phyloP scores from a whole-genome alignment of 2,888 invertebrate species.

The Eristalis pertinax region DNA sequence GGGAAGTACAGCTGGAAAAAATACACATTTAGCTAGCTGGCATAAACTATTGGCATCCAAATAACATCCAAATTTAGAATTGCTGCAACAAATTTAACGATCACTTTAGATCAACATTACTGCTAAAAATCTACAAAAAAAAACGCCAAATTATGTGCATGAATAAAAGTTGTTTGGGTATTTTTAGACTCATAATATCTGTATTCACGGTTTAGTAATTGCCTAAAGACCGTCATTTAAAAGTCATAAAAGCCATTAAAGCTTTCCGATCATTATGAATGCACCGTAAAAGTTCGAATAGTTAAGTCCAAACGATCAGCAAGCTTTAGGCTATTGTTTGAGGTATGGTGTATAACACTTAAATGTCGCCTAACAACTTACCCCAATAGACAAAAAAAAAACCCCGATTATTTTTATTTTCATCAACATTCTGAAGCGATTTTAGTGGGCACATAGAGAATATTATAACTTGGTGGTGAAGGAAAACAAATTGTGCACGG shows the following conservation, averaged over 20 bases:
- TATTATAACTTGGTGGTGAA: too few relatives aligned
- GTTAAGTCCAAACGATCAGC: neutral
- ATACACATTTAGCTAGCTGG: too few relatives aligned
- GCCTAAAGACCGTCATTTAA: neutral
- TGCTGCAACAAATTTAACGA: neutral
- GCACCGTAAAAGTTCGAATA: neutral
- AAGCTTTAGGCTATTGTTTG: neutral
- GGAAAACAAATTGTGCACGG: too few relatives aligned
- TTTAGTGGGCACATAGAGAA: too few relatives aligned
- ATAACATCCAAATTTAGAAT: neutral
- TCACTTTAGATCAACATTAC: neutral
- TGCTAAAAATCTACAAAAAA: neutral
- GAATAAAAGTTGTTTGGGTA: neutral
- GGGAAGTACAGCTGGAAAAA: too few relatives aligned
- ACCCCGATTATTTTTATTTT: too few relatives aligned
- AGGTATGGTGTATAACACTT: neutral
- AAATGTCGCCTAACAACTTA: neutral
- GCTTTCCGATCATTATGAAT: neutral
- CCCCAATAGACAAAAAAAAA: too few relatives aligned
- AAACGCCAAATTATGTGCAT: neutral
- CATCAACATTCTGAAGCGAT: too few relatives aligned
- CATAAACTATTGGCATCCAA: too few relatives aligned
- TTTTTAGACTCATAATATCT: neutral
- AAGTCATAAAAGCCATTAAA: neutral
- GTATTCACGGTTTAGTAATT: neutral